Percentiles rank a stretch among this genome's conserved stretches.
phyloP scores from a whole-genome alignment of 2,888 invertebrate genomes.

The Meandrusa payeni region DNA sequence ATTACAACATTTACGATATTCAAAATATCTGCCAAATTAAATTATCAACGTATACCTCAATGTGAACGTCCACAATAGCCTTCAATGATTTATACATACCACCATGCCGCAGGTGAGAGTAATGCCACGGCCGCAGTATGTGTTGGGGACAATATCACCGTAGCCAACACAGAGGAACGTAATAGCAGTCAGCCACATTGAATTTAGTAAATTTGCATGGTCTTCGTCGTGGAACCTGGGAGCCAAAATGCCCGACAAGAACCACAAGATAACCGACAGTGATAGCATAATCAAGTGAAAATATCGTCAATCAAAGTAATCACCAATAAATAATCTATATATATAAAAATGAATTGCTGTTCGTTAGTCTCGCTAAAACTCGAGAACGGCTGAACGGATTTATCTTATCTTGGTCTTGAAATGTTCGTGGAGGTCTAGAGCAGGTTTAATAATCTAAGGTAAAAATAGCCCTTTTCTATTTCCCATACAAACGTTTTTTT shows the following conservation, averaged over 20 bases:
- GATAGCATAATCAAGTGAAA: constrained; percentile 8
- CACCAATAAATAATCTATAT: background rate
- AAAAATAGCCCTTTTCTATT: no score
- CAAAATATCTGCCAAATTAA: constrained; percentile 40
- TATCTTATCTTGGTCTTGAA: no score
- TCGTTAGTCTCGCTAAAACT: no score
- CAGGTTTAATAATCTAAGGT: no score
- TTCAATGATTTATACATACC: constrained; percentile 87
- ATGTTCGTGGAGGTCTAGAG: no score
- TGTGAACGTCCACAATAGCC: constrained; percentile 54
- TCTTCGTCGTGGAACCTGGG: constrained; percentile 98
- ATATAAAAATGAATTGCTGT: no score
- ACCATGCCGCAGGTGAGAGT: constrained; percentile 99
- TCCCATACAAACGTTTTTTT: no score
- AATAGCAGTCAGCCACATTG: constrained; percentile 99
- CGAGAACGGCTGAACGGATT: no score
- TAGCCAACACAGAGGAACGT: constrained; percentile 99
- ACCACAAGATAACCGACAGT: constrained; percentile 70
- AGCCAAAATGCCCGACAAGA: constrained; percentile 79
- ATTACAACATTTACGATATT: background rate
- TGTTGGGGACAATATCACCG: constrained; percentile 99
- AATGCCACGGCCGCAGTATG: constrained; percentile 99
- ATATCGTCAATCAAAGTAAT: constrained; percentile 6
- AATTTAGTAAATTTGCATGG: constrained; percentile 98
- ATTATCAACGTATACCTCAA: constrained; percentile 14